Percentiles rank a stretch among this genome's conserved stretches.
Conservation (phyloP, 1,140 invertebrate species). For the Drosophila mayri region DNA sequence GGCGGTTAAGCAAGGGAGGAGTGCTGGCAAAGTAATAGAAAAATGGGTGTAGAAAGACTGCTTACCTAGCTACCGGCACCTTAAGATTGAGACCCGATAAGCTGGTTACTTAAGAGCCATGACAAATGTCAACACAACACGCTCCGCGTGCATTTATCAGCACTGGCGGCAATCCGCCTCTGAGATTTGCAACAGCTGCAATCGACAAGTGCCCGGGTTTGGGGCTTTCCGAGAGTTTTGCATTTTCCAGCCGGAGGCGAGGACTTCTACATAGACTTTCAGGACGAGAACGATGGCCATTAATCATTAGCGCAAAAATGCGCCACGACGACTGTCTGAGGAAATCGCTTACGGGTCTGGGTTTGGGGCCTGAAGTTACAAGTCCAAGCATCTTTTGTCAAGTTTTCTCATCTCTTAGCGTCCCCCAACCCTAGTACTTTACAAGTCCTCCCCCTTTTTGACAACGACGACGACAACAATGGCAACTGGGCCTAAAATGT, state of each 20-base stretch:
- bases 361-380: slow-evolving; percentile 6
- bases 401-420: slow-evolving; percentile 36
- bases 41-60: background rate
- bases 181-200: slow-evolving; percentile 82
- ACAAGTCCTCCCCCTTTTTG: slow-evolving; percentile 4
- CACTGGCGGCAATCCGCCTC: slow-evolving; percentile 38
- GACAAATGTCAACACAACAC: slow-evolving; percentile 53
- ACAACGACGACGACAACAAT: slow-evolving; percentile 54
- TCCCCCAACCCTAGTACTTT: background rate
- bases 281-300: slow-evolving; percentile 61
- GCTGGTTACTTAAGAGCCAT: slow-evolving; percentile 46
- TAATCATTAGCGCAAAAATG: slow-evolving; percentile 79
- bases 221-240: slow-evolving; percentile 53
- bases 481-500: slow-evolving; percentile 58
- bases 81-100: slow-evolving; percentile 49
- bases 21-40: background rate
- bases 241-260: slow-evolving; percentile 57
- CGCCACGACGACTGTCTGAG: slow-evolving; percentile 50
- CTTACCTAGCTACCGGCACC: slow-evolving; percentile 2
- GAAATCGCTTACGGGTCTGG: slow-evolving; percentile 7
- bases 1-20: too few species aligned
- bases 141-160: slow-evolving; percentile 76
- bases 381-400: slow-evolving; percentile 46
- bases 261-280: slow-evolving; percentile 38
- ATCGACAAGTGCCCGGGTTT: slow-evolving; percentile 26